phyloP scores from a whole-genome alignment of 2,797 vertebrate genomes.

The Muscicapa comitata region DNA sequence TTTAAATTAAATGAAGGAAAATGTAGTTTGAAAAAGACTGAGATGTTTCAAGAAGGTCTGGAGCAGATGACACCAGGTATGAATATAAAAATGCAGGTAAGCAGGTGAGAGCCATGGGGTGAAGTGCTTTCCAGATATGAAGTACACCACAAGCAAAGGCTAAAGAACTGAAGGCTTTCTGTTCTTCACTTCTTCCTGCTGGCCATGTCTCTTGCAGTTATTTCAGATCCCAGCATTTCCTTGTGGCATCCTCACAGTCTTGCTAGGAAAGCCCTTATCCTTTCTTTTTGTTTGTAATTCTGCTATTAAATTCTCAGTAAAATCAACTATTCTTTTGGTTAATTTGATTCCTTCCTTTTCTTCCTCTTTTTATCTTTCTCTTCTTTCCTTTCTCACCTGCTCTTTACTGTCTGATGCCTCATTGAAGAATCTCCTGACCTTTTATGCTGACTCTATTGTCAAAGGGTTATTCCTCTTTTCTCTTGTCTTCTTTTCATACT shows the following conservation, averaged over 20 bases:
- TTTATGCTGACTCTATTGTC: background rate
- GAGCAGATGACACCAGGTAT: constrained; percentile 88
- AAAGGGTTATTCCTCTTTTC: background rate
- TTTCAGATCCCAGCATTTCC: background rate
- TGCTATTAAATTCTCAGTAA: background rate
- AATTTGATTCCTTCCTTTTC: background rate
- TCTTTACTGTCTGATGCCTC: background rate
- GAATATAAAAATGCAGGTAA: constrained; percentile 31
- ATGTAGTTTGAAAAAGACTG: constrained; percentile 92
- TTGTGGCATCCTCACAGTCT: background rate
- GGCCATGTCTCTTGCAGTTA: background rate
- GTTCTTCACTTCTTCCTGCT: background rate
- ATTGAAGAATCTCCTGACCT: background rate
- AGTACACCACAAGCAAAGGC: background rate
- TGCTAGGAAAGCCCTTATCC: background rate
- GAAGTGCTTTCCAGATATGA: background rate
- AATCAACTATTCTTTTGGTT: background rate
- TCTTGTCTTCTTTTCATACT: background rate
- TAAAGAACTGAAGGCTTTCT: background rate
- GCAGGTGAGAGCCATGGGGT: background rate
- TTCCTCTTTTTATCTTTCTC: background rate
- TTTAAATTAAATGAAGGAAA: constrained; percentile 89
- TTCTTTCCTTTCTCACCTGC: background rate
- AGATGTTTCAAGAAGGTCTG: constrained; percentile 83
- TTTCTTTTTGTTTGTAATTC: background rate